These are phyloP conservation scores for Ctenicera cuprea DNA, from an alignment of 2,888 invertebrate species.

Conservation along the genomic window DNA sequence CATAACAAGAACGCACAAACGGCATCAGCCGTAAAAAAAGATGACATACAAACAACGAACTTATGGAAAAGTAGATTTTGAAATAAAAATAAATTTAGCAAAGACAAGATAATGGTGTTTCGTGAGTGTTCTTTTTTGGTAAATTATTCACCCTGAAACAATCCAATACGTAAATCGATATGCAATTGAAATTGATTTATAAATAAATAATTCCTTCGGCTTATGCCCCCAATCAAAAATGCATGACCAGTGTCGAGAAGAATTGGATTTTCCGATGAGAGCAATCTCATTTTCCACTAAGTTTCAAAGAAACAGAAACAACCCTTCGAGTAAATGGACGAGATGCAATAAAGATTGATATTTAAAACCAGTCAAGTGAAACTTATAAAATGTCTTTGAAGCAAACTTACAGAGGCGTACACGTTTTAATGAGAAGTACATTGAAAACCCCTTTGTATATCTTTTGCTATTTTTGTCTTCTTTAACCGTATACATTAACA, in stretches of 20 bases:
- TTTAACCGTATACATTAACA: not conserved
- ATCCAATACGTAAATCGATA: not conserved
- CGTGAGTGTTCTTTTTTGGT: not conserved
- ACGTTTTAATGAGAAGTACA: slow-evolving; percentile 26
- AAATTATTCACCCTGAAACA: slow-evolving; percentile 2
- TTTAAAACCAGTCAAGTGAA: slow-evolving; percentile 19
- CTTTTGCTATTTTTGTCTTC: not conserved
- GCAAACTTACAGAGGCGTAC: slow-evolving; percentile 14
- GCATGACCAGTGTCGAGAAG: not conserved
- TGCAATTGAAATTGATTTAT: slow-evolving; percentile 13
- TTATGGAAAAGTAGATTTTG: too few species aligned
- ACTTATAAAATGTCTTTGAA: slow-evolving; percentile 18
- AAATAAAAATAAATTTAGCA: too few species aligned
- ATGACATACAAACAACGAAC: too few species aligned
- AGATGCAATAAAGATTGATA: slow-evolving; percentile 27
- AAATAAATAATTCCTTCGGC: slow-evolving; percentile 25
- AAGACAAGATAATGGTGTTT: not conserved
- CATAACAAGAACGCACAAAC: too few species aligned
- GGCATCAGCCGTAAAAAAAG: too few species aligned
- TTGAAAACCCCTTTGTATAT: not conserved
- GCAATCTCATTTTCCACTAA: slow-evolving; percentile 22
- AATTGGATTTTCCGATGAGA: slow-evolving; percentile 11
- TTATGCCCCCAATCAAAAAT: slow-evolving; percentile 19
- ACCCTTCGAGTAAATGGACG: slow-evolving; percentile 22
- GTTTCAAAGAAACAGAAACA: slow-evolving; percentile 19